Evolutionary conservation across 2,888 invertebrate genomes (phyloP), one percentile per base, ranked within the genome.

Genomic region (Nycteola revayana): DNA sequence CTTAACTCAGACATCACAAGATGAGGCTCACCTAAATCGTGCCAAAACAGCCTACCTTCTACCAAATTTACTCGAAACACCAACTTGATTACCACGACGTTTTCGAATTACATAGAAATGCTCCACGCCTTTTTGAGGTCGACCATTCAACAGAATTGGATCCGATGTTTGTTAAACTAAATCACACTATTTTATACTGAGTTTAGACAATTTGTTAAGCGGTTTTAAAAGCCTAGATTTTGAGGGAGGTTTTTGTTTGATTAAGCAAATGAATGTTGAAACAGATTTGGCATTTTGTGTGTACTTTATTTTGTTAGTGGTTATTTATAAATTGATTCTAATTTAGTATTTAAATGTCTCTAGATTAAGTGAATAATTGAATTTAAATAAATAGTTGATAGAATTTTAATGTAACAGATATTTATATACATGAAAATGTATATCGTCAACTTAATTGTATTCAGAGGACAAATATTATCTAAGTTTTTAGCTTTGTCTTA

Each of bases 41-140:
- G 22, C 22, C 10, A 26, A 25, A 25, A 33, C 28, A 27, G 31
- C 28, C 9, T 7, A 49, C 27, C 29, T 49, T 34, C 28, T 33
- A 50, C 24, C 26, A 26, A 28, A 35, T 9, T 34, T 2, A 34
- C 36, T 32, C 32, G 18, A 32, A 34, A 46, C 24, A 25, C 10
- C 6, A 17, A 7, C 27, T 32, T 42, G 37, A 35, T 38, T 42
- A 33, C 22, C 23, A 28, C 36, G 21, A 26, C 39, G 31, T 17
- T 38, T 9, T 8, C 10, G 11, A 21, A 37, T 37, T 27, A 43
- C 25, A 28, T 7, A 32, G 10, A 26, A 25, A 18, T 24, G 18
- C 6, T 10, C 37, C 42, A 52, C 52, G 53, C 43, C 49, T 41
- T 46, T 56, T 52, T 42, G 40, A 44, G 46, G 55, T 42, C 36